Percentiles rank a stretch among this genome's conserved stretches.
Evolutionary conservation across 1,140 invertebrate genomes (phyloP).

Genomic region (Drosophila funebris): DNA sequence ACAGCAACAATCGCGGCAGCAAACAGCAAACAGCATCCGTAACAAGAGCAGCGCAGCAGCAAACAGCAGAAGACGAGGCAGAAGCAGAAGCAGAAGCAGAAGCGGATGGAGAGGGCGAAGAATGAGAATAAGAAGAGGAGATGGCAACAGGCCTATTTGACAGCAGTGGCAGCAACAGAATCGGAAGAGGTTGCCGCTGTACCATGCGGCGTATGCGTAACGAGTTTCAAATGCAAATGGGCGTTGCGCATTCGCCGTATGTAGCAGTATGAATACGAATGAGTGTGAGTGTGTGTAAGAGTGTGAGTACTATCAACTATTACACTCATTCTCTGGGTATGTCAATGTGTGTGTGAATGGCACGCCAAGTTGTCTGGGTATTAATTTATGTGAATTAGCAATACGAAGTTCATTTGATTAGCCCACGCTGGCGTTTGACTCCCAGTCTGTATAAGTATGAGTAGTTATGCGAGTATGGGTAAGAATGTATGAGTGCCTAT

Average conservation of each 20-base stretch:
- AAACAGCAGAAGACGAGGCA: slow-evolving; percentile 17
- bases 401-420: slow-evolving; percentile 77
- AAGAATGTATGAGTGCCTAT: slow-evolving; percentile 1
- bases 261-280: not conserved
- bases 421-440: slow-evolving; percentile 52
- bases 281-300: not conserved
- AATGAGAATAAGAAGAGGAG: slow-evolving; percentile 25
- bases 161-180: slow-evolving; percentile 46
- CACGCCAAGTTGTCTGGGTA: slow-evolving; percentile 47
- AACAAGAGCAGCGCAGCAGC: slow-evolving; percentile 52
- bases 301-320: slow-evolving; percentile 15
- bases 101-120: slow-evolving; percentile 1
- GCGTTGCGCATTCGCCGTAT: slow-evolving; percentile 80
- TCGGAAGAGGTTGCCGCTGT: slow-evolving; percentile 64
- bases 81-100: not conserved
- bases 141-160: slow-evolving; percentile 38
- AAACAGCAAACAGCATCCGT: slow-evolving; percentile 66
- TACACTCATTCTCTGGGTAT: slow-evolving; percentile 10
- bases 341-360: slow-evolving; percentile 22
- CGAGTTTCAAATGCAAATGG: slow-evolving; percentile 81
- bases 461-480: not conserved
- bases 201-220: slow-evolving; percentile 79
- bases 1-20: slow-evolving; percentile 11
- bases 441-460: not conserved
- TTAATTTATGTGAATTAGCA: slow-evolving; percentile 81